Conservation (phyloP, 2,797 vertebrate species). For the Borostomias antarcticus region DNA sequence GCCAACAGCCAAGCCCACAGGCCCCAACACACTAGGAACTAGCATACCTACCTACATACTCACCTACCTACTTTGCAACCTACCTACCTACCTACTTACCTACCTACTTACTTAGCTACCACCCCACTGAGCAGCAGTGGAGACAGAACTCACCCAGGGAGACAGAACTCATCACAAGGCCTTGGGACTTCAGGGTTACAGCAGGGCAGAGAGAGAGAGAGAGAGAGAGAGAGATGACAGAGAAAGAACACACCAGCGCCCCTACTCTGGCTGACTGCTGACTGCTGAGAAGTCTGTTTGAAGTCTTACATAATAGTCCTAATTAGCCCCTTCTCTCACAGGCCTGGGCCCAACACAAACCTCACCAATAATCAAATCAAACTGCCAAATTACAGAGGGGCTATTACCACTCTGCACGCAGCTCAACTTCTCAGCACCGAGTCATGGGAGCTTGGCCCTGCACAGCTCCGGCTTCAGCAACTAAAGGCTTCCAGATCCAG, state of each 20-base stretch:
- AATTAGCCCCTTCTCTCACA: slow-evolving; percentile 25
- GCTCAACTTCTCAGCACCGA: slow-evolving; percentile 16
- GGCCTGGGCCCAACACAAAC: slow-evolving; percentile 31
- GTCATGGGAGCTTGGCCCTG: slow-evolving; percentile 31
- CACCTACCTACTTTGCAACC: not conserved
- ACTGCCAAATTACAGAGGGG: slow-evolving; percentile 29
- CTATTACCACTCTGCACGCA: slow-evolving; percentile 30
- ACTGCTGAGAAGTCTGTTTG: not conserved
- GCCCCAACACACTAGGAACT: not conserved
- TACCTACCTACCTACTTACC: too few species aligned
- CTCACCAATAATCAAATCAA: slow-evolving; percentile 42
- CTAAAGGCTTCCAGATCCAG: slow-evolving; percentile 39
- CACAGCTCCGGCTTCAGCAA: slow-evolving; percentile 9
- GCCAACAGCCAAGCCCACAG: slow-evolving; percentile 12
- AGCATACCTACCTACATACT: not conserved
- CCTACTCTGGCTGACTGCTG: not conserved
- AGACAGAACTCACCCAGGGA: too few species aligned
- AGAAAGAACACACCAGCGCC: not conserved
- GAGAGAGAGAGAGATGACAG: not conserved
- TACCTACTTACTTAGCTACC: too few species aligned
- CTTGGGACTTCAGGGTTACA: not conserved
- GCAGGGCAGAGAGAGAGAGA: not conserved
- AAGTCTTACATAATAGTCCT: slow-evolving; percentile 32
- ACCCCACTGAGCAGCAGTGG: not conserved
- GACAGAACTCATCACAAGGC: not conserved